Base-by-base conservation (phyloP, 1,140 invertebrate genomes). In the Holotrichia oblita region DNA sequence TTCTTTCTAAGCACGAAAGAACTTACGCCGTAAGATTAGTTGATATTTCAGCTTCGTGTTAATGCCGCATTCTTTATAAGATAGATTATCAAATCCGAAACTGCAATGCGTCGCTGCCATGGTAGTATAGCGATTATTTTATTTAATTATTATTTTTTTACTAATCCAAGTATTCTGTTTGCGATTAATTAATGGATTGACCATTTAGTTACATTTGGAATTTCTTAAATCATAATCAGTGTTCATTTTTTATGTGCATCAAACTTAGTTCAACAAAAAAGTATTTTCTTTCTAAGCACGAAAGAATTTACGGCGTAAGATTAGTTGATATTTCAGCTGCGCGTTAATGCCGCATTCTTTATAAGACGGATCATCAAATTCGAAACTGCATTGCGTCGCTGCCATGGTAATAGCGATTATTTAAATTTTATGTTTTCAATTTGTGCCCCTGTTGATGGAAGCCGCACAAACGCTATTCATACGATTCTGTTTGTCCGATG, bases 341-440 rank as follows among this genome's bases (percentile, higher is more conserved):
- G 20, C 10, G 22, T 34, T 69, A 7, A 27, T 69, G 61, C 61
- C 61, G 61, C 61, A 69, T 69, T 69, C 61, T 34, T 27, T 24
- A 0, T 20, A 9, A 14, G 20, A 20, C 12, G 7, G 61, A 20
- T 69, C 61, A 69, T 34, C 61, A 34, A 69, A 69, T 69, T 6
- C 20, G 22, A 69, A 69, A 69, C 61, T 69, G 61, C 61, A 69
- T 22, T 22, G 22, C 27, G 22, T 69, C 22, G 8, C 61, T 22
- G 22, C 20, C 61, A 14, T 34, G 22, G 9, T 22, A 69, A 22
- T 34, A n/a, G 61, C 22, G 61, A 24, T 69, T 69, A 69, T 69
- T 69, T 69, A 69, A 69, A 69, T 69, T 69, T 69, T 69, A 69
- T 69, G 61, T 27, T 4, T 69, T 69, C 61, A 69, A 69, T 69